Percentiles rank a stretch among this genome's conserved stretches.
Evolutionary conservation across 2,888 invertebrate genomes (phyloP).

Genomic region (Rapana venosa): DNA sequence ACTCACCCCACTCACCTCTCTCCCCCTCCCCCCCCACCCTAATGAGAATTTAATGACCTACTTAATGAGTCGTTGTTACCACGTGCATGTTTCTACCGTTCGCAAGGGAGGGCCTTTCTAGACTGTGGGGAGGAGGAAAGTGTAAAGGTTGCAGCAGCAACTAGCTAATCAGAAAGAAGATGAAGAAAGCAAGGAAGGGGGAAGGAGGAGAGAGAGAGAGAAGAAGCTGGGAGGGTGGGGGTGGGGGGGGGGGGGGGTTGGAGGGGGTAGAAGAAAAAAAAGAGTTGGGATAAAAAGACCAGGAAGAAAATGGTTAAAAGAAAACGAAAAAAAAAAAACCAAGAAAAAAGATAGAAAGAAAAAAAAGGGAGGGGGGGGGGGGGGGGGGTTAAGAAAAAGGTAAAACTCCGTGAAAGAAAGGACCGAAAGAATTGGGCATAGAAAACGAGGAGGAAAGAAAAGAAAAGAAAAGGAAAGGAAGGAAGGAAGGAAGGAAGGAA

Average conservation of each 20-base stretch:
- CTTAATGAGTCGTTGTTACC: constrained; percentile 1
- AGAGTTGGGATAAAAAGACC: too few relatives aligned
- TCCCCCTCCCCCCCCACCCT: neutral
- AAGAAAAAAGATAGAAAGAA: neutral
- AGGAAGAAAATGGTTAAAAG: too few relatives aligned
- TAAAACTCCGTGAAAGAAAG: too few relatives aligned
- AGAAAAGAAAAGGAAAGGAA: too few relatives aligned
- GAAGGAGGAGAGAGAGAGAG: neutral
- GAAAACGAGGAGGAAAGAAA: too few relatives aligned
- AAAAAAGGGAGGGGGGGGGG: neutral
- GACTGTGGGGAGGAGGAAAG: neutral
- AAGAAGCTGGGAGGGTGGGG: neutral
- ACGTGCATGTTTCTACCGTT: neutral
- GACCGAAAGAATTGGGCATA: too few relatives aligned
- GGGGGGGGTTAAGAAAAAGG: neutral
- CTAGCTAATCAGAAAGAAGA: neutral
- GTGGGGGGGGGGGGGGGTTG: neutral
- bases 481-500: neutral
- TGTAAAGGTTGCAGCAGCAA: neutral
- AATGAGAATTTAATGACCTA: constrained; percentile 1
- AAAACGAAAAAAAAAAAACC: neutral
- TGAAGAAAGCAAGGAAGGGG: neutral
- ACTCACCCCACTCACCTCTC: too few relatives aligned
- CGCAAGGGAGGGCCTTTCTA: neutral
- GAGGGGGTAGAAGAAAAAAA: neutral